A percentile compares a stretch with the other conserved stretches of the same genome.
These are phyloP conservation scores for Glaucopsyche alexis DNA, from an alignment of 2,888 invertebrate genomes.

Conservation along the genomic window DNA sequence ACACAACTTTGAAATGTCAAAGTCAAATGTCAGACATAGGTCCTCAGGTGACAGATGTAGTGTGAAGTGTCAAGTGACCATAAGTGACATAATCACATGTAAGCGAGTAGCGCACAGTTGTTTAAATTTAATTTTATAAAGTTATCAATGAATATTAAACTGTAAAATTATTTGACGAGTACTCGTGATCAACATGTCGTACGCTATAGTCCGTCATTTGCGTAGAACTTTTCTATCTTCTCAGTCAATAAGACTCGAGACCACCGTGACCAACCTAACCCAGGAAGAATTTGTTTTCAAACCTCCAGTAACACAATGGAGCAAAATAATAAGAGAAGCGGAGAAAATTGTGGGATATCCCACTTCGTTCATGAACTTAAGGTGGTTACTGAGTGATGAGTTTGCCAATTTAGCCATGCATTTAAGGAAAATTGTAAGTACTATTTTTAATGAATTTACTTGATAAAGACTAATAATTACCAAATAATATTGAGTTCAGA, in stretches of 20 bases:
- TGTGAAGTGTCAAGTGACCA: conserved; percentile 34
- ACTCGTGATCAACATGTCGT: conserved; percentile 57
- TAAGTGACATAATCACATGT: conserved; percentile 39
- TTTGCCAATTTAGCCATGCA: conserved; percentile 81
- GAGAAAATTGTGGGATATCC: conserved; percentile 79
- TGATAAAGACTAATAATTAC: too few relatives aligned
- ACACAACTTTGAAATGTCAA: too few relatives aligned
- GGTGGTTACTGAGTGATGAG: conserved; percentile 82
- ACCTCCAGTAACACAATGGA: conserved; percentile 68
- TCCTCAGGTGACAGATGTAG: conserved; percentile 36
- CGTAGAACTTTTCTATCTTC: conserved; percentile 59
- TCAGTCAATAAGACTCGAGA: conserved; percentile 63
- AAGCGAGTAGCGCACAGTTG: conserved; percentile 35
- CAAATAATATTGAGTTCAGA: too few relatives aligned
- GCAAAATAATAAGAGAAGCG: conserved; percentile 72
- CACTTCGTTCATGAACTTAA: conserved; percentile 80
- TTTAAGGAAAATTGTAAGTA: conserved; percentile 74
- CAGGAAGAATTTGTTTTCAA: conserved; percentile 70
- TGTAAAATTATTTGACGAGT: conserved; percentile 7
- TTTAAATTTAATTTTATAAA: conserved; percentile 33
- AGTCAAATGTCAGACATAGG: not conserved
- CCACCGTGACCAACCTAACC: conserved; percentile 65
- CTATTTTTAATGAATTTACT: conserved; percentile 24
- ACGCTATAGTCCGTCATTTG: conserved; percentile 63
- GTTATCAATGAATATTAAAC: conserved; percentile 29